Evolutionary conservation across 1,140 invertebrate species (phyloP), one percentile per base, ranked within the genome.

Genomic region (Tetraneura akinire): DNA sequence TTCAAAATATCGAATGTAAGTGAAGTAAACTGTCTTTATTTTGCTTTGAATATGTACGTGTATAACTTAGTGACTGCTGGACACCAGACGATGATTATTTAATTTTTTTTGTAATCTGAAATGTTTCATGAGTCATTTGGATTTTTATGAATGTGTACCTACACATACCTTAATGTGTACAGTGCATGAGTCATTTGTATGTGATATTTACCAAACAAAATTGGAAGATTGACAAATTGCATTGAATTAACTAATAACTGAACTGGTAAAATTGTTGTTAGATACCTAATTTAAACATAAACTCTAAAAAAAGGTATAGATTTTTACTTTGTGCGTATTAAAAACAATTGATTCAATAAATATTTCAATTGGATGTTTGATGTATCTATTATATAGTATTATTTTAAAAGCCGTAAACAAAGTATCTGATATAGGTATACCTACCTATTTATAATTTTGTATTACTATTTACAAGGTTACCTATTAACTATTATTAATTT

Each of bases 1-100:
- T 60, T 78, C 74, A 16, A 78, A 78, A 62, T 78, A 78, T 47
- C 74, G 74, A 62, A 78, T 78, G 74, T 78, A 60, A 78, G 74
- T 37, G 32, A 3, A 4, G n/a, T 78, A 60, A 6, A 14, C 23
- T 29, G 23, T 14, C 51, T 37, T 4, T 71, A 71, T 71, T 23
- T 29, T 29, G 18, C 21, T 71, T 1, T 11, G 23, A n/a, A n/a
- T n/a, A n/a, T n/a, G n/a, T 71, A 18, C 18, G 0, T 21, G n/a
- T 42, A 8, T 3, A 14, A n/a, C 18, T 37, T 8, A 37, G 32
- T 3, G 8, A 13, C 14, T 53, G 10, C 13, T n/a, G 11, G 13
- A 47, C 13, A 13, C n/a, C 23, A 47, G 66, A 18, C 32, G 32
- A 23, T 23, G 23, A 5, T 49, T 51, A 13, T 49, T 71, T 71